Base-by-base conservation (phyloP, 2,797 vertebrate species). In the Catostomus latipinnis region DNA sequence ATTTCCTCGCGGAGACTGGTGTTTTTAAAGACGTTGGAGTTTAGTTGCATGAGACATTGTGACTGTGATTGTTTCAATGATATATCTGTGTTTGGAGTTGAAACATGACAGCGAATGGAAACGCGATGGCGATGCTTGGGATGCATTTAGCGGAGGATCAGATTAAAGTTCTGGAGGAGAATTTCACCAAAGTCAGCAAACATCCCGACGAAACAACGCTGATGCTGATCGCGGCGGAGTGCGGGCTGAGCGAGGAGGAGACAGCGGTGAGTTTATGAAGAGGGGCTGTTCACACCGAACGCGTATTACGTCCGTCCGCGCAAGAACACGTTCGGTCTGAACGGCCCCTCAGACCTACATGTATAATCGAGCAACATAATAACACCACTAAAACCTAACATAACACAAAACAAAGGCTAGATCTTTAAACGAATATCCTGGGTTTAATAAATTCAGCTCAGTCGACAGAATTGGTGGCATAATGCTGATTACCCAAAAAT, bases 151-250 rank as follows among this genome's bases (percentile, higher is more conserved):
- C 94, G 1, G 91, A 96, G 70, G 94, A 97, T 13, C 98, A 98
- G 92, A 57, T 95, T 56, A 91, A 93, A 85, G 88, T 95, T 76
- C 92, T 99, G 93, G 98, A 99, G 90, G 88, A 96, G 52, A 96
- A 95, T 82, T 99, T 98, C 88, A 93, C 74, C 82, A 96, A 92
- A 86, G 93, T 93, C 68, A 93, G 90, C 91, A 96, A 92, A 86
- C 90, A 96, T 80, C 97, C 97, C 8, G 96, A 97, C 56, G 87
- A 87, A 6, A 89, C 94, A 57, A 95, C 94, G 10, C 93, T 98
- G 81, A 95, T 95, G 93, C 86, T 99, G 89, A 95, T 98, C 2
- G 95, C 97, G 0, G 96, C 96, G 0, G 96, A 98, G 91, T 94
- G 94, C 0, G 96, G 96, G 6, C 95, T 98, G 1, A 89, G 95